phyloP scores from a whole-genome alignment of 2,797 vertebrate genomes.

The Gallirallus australis region DNA sequence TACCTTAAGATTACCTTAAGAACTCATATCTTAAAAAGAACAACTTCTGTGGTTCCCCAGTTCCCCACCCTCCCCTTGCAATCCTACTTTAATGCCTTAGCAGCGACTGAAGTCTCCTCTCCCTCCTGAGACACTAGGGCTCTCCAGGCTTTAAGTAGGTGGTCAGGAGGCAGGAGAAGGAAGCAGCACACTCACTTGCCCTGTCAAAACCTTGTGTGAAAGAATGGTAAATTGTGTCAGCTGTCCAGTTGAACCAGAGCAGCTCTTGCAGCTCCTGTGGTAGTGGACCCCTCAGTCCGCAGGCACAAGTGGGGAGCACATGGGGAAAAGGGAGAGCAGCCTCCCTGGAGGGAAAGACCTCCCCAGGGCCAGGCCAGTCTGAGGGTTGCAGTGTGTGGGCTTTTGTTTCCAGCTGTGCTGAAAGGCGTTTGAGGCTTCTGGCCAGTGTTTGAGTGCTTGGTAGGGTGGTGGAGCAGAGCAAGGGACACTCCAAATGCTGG shows the following conservation, averaged over 20 bases:
- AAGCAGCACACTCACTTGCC: background rate
- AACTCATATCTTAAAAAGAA: constrained; percentile 3
- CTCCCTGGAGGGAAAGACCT: background rate
- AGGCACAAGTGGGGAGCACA: background rate
- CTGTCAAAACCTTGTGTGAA: background rate
- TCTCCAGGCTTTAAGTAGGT: background rate
- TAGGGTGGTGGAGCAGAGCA: background rate
- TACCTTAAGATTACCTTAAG: background rate
- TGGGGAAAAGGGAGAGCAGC: background rate
- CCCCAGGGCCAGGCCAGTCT: fast-evolving
- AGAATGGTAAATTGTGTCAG: background rate
- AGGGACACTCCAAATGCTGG: background rate
- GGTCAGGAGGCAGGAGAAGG: background rate
- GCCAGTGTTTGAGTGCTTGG: background rate
- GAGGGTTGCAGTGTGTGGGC: background rate
- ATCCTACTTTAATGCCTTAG: background rate
- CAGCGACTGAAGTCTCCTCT: background rate
- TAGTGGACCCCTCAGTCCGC: fast-evolving
- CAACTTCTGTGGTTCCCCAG: background rate
- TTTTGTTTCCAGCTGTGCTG: background rate
- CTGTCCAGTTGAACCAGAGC: fast-evolving
- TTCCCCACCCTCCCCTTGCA: background rate
- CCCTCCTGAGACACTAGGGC: fast-evolving
- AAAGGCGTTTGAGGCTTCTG: background rate
- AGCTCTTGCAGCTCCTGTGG: background rate